Conservation (phyloP, 2,113 vertebrate species). For the Burhinus bistriatus region DNA sequence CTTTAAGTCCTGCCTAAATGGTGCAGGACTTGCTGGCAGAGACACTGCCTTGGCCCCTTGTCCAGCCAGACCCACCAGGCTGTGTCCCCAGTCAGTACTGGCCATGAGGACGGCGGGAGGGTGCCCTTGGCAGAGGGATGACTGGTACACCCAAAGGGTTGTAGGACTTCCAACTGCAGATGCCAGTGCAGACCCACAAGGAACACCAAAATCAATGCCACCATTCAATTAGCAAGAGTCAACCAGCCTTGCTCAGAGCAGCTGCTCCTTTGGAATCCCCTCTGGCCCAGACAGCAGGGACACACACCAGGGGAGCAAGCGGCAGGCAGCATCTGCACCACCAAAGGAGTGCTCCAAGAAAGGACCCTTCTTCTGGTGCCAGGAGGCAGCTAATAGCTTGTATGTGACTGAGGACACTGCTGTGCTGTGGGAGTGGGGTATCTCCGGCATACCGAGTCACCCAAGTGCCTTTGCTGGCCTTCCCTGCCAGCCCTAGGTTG, state of each 20-base stretch:
- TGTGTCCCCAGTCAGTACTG: neutral
- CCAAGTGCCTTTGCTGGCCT: neutral
- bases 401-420: neutral
- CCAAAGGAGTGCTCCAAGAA: neutral
- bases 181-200: neutral
- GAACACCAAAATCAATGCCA: neutral
- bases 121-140: neutral
- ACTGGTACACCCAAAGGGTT: neutral
- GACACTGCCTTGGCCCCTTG: neutral
- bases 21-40: neutral
- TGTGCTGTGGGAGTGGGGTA: neutral
- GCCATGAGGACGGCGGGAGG: fast-evolving
- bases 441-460: neutral
- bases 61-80: neutral
- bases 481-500: neutral
- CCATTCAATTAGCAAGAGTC: neutral
- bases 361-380: neutral
- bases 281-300: neutral
- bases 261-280: neutral
- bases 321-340: neutral
- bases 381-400: neutral
- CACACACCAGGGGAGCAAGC: neutral
- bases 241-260: neutral
- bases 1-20: conserved; percentile 30
- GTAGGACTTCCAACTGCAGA: neutral